Conservation (phyloP, 2,113 vertebrate genomes). For the Pterocles gutturalis region DNA sequence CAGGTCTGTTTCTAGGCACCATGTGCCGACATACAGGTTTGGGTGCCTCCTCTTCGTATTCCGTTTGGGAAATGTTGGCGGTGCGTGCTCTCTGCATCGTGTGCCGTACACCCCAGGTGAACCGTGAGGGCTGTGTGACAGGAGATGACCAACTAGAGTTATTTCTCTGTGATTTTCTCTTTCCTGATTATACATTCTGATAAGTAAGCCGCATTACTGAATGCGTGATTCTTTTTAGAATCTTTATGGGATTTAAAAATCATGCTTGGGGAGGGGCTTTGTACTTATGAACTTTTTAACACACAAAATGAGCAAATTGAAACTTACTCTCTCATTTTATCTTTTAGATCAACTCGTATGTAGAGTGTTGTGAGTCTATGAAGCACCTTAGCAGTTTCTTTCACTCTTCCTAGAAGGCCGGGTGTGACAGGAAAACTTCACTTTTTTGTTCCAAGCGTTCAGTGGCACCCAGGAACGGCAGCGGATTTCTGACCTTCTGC, state of each 20-base stretch:
- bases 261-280: not conserved
- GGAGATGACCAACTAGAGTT: not conserved
- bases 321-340: not conserved
- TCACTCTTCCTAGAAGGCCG: conserved; percentile 4
- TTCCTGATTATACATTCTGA: not conserved
- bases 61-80: rapidly evolving
- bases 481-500: not conserved
- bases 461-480: not conserved
- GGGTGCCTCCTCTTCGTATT: rapidly evolving
- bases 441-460: not conserved
- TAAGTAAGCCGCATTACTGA: rapidly evolving
- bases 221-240: not conserved
- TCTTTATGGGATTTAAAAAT: not conserved
- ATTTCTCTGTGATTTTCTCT: not conserved
- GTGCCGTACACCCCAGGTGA: rapidly evolving
- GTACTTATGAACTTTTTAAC: not conserved
- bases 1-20: not conserved
- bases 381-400: conserved; percentile 3
- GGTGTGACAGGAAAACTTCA: not conserved
- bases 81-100: rapidly evolving
- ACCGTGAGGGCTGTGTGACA: not conserved
- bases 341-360: conserved; percentile 26
- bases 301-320: not conserved
- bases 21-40: rapidly evolving
- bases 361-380: not conserved